Conservation (phyloP, 2,888 invertebrate genomes). For the Uropetala carovei region DNA sequence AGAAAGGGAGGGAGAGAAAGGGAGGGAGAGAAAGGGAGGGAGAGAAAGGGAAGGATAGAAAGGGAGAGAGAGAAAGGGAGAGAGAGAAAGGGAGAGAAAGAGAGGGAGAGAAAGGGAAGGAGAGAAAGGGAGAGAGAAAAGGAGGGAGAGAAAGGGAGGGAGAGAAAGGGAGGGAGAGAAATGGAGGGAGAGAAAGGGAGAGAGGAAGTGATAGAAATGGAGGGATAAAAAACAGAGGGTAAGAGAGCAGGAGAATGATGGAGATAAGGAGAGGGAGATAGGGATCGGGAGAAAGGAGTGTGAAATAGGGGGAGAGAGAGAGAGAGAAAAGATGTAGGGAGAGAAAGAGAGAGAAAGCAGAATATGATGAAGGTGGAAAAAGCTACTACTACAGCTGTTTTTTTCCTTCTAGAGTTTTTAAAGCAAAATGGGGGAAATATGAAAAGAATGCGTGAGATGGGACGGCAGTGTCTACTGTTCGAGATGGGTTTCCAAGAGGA, state of each 20-base stretch:
- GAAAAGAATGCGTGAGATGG: slow-evolving; percentile 4
- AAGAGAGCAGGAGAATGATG: neutral
- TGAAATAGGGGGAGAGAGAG: neutral
- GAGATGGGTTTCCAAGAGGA: neutral
- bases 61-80: neutral
- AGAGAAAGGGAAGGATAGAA: neutral
- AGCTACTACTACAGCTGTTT: no score
- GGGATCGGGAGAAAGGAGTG: neutral
- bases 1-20: neutral
- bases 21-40: neutral
- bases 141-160: neutral
- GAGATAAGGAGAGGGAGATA: neutral
- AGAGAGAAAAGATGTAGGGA: neutral
- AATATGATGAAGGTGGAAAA: no score
- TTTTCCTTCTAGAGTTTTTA: neutral
- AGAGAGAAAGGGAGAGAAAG: neutral
- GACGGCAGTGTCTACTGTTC: neutral
- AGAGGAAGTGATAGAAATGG: neutral
- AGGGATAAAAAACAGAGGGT: neutral
- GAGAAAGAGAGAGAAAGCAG: neutral
- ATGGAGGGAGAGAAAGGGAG: neutral
- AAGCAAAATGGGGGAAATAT: neutral
- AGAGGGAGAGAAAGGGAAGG: neutral
- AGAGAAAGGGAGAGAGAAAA: neutral
- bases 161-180: neutral